Evolutionary conservation across 2,797 vertebrate species (phyloP), one percentile per base, ranked within the genome.

Genomic region (Rhodeus uyekii): DNA sequence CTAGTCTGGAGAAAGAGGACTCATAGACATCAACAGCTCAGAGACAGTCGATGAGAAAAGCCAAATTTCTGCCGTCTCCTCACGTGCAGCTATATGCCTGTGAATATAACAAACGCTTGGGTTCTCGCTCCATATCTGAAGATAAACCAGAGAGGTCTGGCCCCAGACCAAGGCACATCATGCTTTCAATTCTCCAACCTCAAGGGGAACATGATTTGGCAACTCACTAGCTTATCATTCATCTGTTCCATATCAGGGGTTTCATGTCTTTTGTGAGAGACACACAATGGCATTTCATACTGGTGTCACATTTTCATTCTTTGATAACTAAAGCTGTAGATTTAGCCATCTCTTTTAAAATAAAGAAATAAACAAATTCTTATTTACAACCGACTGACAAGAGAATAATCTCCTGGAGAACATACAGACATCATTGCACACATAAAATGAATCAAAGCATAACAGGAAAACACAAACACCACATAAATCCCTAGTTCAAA

Each of bases 181-280:
- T 78, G 83, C 73, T 85, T 46, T 81, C 68, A 85, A 73, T 82
- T 84, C 68, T 83, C 85, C 19, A 65, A 67, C 69, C 60, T 80
- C 69, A 63, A 34, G 46, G 67, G 48, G 75, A 75, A 77, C 46
- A 78, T 3, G 64, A 78, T 53, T 68, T 78, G 77, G 77, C 77
- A 42, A 79, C 36, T 60, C 24, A 9, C 64, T 69, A 48, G 64
- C 36, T 79, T 79, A 79, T 79, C 64, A 68, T 79, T 58, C 77
- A 79, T 79, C 48, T 79, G 77, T 58, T 79, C 77, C 50, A 58
- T 39, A 69, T 79, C 50, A 69, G 48, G 24, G 50, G 50, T 42
- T 79, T 69, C 34, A 69, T 79, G 77, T 58, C 64, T 78, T 78
- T 48, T 36, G 34, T 22, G 18, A 53, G 48, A 68, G 48, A 44